These are phyloP conservation scores for Furnarius figulus DNA, from an alignment of 2,113 vertebrate genomes.

Conservation along the genomic window DNA sequence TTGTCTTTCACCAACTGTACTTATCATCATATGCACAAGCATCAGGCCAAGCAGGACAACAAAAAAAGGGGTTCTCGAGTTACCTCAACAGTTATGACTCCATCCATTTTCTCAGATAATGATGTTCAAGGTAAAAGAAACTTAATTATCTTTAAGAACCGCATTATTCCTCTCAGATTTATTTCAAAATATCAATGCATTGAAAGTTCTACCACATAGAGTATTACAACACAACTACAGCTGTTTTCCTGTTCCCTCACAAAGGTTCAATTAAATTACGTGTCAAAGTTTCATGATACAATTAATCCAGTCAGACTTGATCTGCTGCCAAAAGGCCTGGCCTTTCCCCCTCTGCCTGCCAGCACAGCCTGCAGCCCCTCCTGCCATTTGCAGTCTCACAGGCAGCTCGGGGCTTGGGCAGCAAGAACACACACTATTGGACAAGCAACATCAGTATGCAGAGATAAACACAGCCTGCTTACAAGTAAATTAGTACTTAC, in stretches of 20 bases:
- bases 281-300: background rate
- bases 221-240: background rate
- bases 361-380: background rate
- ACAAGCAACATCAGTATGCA: background rate
- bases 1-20: background rate
- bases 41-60: background rate
- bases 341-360: background rate
- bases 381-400: background rate
- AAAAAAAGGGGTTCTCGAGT: background rate
- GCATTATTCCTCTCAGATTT: background rate
- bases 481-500: background rate
- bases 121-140: background rate
- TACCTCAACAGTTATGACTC: background rate
- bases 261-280: background rate
- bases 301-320: background rate
- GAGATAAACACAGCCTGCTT: background rate
- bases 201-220: background rate
- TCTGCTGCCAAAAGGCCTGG: background rate
- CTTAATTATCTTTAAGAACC: background rate
- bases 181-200: background rate
- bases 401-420: background rate
- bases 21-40: background rate
- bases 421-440: background rate
- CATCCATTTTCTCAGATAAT: background rate
- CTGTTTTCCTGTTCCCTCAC: background rate